phyloP scores from a whole-genome alignment of 2,888 invertebrate species.

The Drosophila paracracens region DNA sequence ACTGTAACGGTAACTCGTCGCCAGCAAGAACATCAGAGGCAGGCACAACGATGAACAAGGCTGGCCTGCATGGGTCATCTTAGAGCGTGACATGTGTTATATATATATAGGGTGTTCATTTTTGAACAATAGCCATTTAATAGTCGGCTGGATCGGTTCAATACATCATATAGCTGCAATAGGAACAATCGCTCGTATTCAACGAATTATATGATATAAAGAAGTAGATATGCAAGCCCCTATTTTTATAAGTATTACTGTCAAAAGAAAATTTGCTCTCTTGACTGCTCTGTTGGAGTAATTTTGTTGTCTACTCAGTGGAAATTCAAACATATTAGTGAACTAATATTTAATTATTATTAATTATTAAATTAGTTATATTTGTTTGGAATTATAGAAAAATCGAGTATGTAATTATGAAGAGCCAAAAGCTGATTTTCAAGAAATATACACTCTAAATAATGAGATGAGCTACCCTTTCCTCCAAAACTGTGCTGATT shows the following conservation, averaged over 20 bases:
- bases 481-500: neutral
- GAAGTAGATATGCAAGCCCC: neutral
- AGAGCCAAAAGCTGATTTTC: neutral
- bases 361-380: neutral
- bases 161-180: neutral
- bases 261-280: neutral
- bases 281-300: neutral
- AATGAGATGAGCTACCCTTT: neutral
- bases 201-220: neutral
- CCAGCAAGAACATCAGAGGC: too few relatives aligned
- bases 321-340: neutral
- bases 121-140: neutral
- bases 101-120: too few relatives aligned
- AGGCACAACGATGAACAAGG: too few relatives aligned
- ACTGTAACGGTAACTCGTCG: too few relatives aligned
- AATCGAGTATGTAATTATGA: neutral
- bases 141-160: too few relatives aligned
- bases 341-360: neutral
- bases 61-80: too few relatives aligned
- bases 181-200: neutral
- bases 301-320: neutral
- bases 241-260: neutral
- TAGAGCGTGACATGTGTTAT: too few relatives aligned
- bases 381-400: neutral
- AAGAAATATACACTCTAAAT: neutral